phyloP scores from a whole-genome alignment of 2,888 invertebrate genomes.

The Pyrrhia umbra region DNA sequence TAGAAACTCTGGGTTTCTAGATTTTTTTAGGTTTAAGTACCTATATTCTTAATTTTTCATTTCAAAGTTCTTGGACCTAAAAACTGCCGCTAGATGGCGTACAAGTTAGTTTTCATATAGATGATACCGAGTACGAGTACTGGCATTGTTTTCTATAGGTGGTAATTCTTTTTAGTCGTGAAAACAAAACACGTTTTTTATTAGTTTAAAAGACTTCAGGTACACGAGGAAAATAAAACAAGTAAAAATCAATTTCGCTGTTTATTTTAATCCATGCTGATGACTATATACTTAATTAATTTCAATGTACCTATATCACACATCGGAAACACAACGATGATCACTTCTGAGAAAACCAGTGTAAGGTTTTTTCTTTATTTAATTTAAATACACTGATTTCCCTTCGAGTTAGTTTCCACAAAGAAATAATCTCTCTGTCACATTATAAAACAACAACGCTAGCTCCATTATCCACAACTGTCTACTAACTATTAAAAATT shows the following conservation, averaged over 20 bases:
- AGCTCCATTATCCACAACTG: conserved; percentile 86
- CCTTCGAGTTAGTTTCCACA: conserved; percentile 70
- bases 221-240: conserved; percentile 54
- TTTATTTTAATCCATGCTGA: conserved; percentile 88
- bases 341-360: conserved; percentile 68
- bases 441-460: conserved; percentile 86
- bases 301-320: conserved; percentile 89
- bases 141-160: no score
- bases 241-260: conserved; percentile 75
- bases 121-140: neutral
- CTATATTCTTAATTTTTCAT: no score
- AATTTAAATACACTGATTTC: conserved; percentile 59
- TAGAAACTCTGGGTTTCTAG: no score
- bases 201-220: no score
- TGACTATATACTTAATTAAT: conserved; percentile 87
- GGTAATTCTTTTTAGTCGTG: no score
- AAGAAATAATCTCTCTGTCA: conserved; percentile 81
- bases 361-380: conserved; percentile 48
- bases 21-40: no score
- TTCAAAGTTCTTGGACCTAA: no score
- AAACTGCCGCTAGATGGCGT: neutral
- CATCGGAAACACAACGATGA: conserved; percentile 83
- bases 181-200: no score
- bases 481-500: conserved; percentile 88
- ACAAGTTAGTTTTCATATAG: no score